Conservation (phyloP, 1,140 invertebrate genomes). For the Ephestia elutella region DNA sequence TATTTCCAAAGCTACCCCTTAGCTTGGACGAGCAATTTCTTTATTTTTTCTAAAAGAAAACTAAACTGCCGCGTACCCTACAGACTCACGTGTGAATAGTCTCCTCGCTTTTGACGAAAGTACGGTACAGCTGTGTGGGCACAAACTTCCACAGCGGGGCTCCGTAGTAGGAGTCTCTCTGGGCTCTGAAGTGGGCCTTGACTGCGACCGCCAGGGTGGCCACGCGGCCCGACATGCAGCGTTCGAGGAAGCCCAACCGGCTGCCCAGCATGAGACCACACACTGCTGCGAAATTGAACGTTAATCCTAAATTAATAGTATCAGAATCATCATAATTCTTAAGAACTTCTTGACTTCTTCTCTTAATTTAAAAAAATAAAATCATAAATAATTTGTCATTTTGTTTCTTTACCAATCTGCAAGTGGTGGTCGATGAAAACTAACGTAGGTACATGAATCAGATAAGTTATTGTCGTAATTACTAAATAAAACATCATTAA, state of each 20-base stretch:
- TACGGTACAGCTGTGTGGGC: conserved; percentile 82
- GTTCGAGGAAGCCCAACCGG: conserved; percentile 85
- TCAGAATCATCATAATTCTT: too few relatives aligned
- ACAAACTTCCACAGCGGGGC: conserved; percentile 89
- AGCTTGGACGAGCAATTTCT: too few relatives aligned
- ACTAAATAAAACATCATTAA: too few relatives aligned
- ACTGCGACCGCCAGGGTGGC: conserved; percentile 79
- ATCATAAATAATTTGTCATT: too few relatives aligned
- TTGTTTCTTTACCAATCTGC: too few relatives aligned
- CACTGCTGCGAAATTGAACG: conserved; percentile 72
- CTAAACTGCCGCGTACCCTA: not conserved
- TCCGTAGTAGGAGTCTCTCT: conserved; percentile 87
- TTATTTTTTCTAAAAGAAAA: not conserved
- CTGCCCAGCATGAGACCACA: conserved; percentile 85
- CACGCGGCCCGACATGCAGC: conserved; percentile 74
- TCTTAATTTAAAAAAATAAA: too few relatives aligned
- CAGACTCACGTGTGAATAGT: conserved; percentile 80
- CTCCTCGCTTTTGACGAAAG: conserved; percentile 84
- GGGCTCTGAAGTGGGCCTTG: conserved; percentile 83
- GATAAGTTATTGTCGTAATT: too few relatives aligned
- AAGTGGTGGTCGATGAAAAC: too few relatives aligned
- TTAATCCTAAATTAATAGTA: not conserved
- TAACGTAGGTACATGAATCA: too few relatives aligned
- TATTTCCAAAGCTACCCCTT: too few relatives aligned
- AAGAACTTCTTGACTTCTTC: too few relatives aligned